A percentile compares a stretch with the other conserved stretches of the same genome.
Evolutionary conservation across 2,888 invertebrate species (phyloP).

Genomic region (Drosophila austrosaltans): DNA sequence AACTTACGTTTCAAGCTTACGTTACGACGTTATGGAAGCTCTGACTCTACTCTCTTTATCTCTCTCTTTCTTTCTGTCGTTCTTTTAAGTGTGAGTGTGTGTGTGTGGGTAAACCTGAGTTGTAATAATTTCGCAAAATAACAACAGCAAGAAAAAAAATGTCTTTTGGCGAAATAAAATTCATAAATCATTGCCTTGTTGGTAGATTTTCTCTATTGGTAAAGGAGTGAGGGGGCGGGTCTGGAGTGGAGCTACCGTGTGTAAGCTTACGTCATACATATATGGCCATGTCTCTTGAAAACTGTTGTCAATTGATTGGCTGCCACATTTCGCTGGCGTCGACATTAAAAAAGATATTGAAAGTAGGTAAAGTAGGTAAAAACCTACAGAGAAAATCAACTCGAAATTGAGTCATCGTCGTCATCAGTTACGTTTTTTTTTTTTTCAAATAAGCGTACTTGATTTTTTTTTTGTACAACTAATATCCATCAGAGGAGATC

Average conservation of each 20-base stretch:
- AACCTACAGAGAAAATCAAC: conserved; percentile 5
- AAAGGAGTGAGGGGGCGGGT: conserved; percentile 41
- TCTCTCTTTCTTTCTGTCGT: background rate
- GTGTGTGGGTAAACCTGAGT: conserved; percentile 53
- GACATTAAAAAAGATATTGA: conserved; percentile 54
- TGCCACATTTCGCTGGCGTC: conserved; percentile 51
- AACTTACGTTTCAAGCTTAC: background rate
- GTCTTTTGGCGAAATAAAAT: conserved; percentile 23
- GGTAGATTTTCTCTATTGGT: conserved; percentile 27
- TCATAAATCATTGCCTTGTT: conserved; percentile 22
- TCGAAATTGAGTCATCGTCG: conserved; percentile 59
- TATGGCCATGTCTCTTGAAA: conserved; percentile 67
- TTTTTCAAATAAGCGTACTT: background rate
- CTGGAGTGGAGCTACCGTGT: conserved; percentile 42
- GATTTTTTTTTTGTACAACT: conserved; percentile 37
- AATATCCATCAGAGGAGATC: conserved; percentile 16
- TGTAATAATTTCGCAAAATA: conserved; percentile 44
- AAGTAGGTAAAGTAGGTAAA: conserved; percentile 63
- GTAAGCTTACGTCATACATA: conserved; percentile 69
- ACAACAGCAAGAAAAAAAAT: conserved; percentile 8
- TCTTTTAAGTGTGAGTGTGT: conserved; percentile 10
- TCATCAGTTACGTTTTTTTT: conserved; percentile 49
- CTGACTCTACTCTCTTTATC: background rate
- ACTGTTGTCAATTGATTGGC: conserved; percentile 70
- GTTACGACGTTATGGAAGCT: background rate